Conservation (phyloP, 2,888 invertebrate species). For the Campoplex nolae region DNA sequence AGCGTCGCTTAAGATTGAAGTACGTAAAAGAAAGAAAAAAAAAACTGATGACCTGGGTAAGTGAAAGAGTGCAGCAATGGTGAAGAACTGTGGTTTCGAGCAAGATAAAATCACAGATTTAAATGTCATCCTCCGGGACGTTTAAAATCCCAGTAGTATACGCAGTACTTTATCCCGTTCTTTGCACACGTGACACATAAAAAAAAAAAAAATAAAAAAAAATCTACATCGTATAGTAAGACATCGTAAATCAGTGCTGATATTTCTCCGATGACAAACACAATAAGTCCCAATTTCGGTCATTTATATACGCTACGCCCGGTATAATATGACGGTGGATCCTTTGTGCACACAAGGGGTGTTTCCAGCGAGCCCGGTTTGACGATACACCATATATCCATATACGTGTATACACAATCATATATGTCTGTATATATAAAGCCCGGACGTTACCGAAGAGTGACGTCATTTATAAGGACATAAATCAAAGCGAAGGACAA, state of each 20-base stretch:
- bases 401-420: no score
- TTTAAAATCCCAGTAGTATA: constrained; percentile 56
- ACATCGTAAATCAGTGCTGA: constrained; percentile 76
- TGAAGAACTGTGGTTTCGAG: background rate
- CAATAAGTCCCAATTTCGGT: constrained; percentile 84
- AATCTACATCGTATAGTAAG: constrained; percentile 48
- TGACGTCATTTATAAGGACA: constrained; percentile 85
- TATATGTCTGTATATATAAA: background rate
- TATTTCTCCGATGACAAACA: constrained; percentile 83
- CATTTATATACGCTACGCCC: constrained; percentile 84
- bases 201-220: background rate
- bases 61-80: background rate
- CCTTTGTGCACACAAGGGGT: constrained; percentile 83
- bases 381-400: constrained; percentile 48
- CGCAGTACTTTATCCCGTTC: constrained; percentile 6
- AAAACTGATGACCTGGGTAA: background rate
- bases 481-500: constrained; percentile 84
- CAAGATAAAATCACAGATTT: constrained; percentile 1
- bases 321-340: constrained; percentile 83
- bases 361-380: constrained; percentile 18
- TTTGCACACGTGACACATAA: constrained; percentile 21
- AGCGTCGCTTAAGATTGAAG: background rate
- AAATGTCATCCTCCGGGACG: constrained; percentile 40
- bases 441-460: constrained; percentile 80
- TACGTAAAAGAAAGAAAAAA: background rate